phyloP scores from a whole-genome alignment of 2,113 vertebrate genomes.

The Jacana jacana region DNA sequence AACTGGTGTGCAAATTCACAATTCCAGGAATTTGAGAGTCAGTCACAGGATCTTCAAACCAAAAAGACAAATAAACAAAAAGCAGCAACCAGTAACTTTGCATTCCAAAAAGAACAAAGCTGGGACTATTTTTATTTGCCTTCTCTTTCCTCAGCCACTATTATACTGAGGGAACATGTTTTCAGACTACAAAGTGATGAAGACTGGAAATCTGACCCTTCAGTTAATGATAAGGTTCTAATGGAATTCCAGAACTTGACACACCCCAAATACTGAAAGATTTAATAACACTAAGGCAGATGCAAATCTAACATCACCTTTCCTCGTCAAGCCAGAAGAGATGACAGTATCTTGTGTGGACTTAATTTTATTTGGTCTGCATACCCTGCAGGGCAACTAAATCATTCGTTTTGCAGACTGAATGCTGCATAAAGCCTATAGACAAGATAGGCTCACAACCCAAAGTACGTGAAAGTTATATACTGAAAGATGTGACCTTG shows the following conservation, averaged over 20 bases:
- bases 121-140: not conserved
- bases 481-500: not conserved
- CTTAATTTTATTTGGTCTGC: not conserved
- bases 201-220: not conserved
- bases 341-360: not conserved
- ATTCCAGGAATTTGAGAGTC: not conserved
- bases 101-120: not conserved
- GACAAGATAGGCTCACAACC: not conserved
- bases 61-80: not conserved
- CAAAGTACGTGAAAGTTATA: not conserved
- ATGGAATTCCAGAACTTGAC: constrained; percentile 9
- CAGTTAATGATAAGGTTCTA: not conserved
- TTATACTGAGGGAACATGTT: not conserved
- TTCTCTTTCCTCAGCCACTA: not conserved
- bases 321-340: not conserved
- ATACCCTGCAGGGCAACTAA: constrained; percentile 8
- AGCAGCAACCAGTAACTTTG: not conserved
- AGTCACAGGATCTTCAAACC: not conserved
- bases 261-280: constrained; percentile 20
- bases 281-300: constrained; percentile 1
- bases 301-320: constrained; percentile 13
- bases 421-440: not conserved
- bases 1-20: not conserved
- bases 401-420: not conserved
- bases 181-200: not conserved